A percentile compares a stretch with the other conserved stretches of the same genome.
Evolutionary conservation across 2,797 vertebrate genomes (phyloP).

Genomic region (Neoniphon sammara): DNA sequence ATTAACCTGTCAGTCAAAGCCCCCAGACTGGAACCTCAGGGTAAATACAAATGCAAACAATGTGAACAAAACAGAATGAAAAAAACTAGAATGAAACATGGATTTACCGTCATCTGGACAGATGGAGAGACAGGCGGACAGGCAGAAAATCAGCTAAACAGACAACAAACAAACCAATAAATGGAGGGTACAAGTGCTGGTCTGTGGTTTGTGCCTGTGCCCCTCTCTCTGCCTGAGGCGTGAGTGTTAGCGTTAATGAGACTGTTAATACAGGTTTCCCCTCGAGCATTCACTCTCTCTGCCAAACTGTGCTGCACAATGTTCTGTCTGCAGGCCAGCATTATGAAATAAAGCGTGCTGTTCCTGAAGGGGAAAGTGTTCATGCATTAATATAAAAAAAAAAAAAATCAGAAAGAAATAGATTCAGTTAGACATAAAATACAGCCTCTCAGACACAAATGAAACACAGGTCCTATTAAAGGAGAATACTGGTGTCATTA

Average conservation of each 20-base stretch:
- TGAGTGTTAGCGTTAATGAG: not conserved
- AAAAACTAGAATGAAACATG: too few relatives aligned
- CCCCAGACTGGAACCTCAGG: not conserved
- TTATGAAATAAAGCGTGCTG: too few relatives aligned
- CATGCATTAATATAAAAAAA: not conserved
- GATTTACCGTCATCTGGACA: too few relatives aligned
- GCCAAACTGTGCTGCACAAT: not conserved
- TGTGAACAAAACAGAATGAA: not conserved
- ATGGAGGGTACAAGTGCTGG: not conserved
- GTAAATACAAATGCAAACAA: constrained; percentile 4
- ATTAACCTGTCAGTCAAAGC: constrained; percentile 38
- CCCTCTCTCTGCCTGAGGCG: not conserved
- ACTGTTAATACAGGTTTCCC: constrained; percentile 6
- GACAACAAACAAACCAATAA: not conserved
- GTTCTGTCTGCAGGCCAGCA: not conserved
- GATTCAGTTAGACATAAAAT: not conserved
- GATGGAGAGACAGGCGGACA: not conserved
- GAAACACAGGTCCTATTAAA: too few relatives aligned
- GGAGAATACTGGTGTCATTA: too few relatives aligned
- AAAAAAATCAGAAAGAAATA: not conserved
- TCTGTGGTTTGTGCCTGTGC: not conserved
- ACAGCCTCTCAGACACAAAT: too few relatives aligned
- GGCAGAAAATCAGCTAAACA: not conserved
- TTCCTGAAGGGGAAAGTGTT: not conserved
- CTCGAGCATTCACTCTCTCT: constrained; percentile 22